Evolutionary conservation across 53 echinoderm and acorn worm genomes (phyloP), one percentile per base, ranked within the genome.

Genomic region (Hippasteria phrygiana): DNA sequence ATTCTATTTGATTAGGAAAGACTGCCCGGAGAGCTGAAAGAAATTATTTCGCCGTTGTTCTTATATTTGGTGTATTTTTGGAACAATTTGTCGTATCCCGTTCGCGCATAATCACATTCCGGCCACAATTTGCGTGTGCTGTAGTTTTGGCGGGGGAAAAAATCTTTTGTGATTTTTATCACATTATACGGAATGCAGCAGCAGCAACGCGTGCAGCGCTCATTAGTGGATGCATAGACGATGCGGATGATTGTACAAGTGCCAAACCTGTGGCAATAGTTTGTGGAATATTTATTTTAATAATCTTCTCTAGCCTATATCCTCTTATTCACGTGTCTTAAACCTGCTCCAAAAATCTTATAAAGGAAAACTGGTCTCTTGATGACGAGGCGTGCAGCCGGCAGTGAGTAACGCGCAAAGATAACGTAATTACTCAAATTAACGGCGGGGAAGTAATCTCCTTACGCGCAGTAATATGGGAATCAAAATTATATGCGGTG

Each of bases 351-450:
- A n/a, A 35, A 40, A 64, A 41, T 24, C 66, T 27, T 6, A 11
- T 20, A 6, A 5, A 8, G 18, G 9, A 66, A 65, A 41, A 63
- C 33, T 42, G n/a, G 39, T 20, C 31, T n/a, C 37, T 46, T 13
- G 5, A 22, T 24, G 1, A 7, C 48, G 20, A 34, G 48, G 34
- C n/a, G n/a, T n/a, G n/a, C 76, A 18, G 31, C 22, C 59, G 55
- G 62, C 38, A 55, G 59, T 55, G 78, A 54, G 78, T 66, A 43
- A 43, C 45, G 65, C 82, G 63, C 82, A 82, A 65, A 46, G 82
- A 82, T 82, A 82, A 82, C 82, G 46, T 82, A 82, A 82, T 82
- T 82, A 82, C 82, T 66, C 41, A 82, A 82, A 82, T 82, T 82
- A 82, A 82, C 45, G 66, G 32, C 66, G 64, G 26, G n/a, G 45